Conservation (phyloP, 1,140 invertebrate species). For the Homalodisca vitripennis region DNA sequence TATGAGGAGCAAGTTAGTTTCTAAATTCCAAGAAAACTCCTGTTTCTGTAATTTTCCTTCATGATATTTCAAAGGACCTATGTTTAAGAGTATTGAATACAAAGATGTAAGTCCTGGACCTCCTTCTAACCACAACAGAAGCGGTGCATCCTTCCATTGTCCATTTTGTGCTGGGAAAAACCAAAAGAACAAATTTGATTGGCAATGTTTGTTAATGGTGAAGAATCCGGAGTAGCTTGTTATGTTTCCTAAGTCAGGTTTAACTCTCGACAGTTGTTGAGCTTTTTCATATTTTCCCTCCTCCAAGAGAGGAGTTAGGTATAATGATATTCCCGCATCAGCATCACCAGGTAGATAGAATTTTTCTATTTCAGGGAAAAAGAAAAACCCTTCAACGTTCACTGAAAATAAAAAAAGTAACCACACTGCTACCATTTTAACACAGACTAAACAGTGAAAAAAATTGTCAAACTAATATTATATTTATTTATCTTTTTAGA, state of each 20-base stretch:
- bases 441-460: no score
- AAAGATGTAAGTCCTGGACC: slow-evolving; percentile 68
- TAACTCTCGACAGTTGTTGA: slow-evolving; percentile 27
- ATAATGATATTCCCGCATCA: slow-evolving; percentile 25
- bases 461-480: no score
- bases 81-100: slow-evolving; percentile 70
- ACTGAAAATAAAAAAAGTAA: no score
- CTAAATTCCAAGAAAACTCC: slow-evolving; percentile 31
- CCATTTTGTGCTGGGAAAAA: slow-evolving; percentile 69
- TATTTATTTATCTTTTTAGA: no score
- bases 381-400: no score
- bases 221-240: slow-evolving; percentile 63
- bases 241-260: slow-evolving; percentile 19
- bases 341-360: no score
- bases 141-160: slow-evolving; percentile 54
- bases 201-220: slow-evolving; percentile 60
- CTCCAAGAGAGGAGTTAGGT: slow-evolving; percentile 35
- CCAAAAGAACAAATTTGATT: slow-evolving; percentile 73
- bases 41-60: slow-evolving; percentile 4
- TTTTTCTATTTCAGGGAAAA: no score
- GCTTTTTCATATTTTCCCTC: slow-evolving; percentile 30
- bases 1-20: slow-evolving; percentile 61
- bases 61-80: slow-evolving; percentile 42
- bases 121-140: slow-evolving; percentile 74
- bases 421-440: no score